These are phyloP conservation scores for Lepidochrysops patricia DNA, from an alignment of 2,888 invertebrate genomes.

Conservation along the genomic window DNA sequence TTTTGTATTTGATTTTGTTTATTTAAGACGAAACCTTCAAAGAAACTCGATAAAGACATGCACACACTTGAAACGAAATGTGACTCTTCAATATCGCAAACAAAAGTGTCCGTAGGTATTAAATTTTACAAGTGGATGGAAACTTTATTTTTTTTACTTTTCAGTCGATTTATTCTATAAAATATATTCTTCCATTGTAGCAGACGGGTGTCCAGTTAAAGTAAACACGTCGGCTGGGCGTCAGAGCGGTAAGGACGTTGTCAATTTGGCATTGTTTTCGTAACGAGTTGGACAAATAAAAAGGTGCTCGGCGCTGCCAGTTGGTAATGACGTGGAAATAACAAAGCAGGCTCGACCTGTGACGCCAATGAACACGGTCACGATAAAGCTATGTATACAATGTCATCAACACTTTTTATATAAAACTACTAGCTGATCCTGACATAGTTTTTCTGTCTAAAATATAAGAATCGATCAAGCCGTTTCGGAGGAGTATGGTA, in stretches of 20 bases:
- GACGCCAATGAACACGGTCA: neutral
- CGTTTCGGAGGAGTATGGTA: no score
- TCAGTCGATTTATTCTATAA: neutral
- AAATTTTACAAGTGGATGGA: no score
- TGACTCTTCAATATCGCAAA: neutral
- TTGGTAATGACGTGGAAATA: slow-evolving; percentile 28
- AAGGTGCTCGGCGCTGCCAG: slow-evolving; percentile 28
- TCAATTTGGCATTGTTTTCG: slow-evolving; percentile 32
- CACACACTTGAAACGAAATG: neutral
- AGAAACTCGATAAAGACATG: neutral
- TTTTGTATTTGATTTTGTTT: slow-evolving; percentile 4
- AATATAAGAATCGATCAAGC: no score
- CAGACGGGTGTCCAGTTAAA: neutral
- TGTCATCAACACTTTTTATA: neutral
- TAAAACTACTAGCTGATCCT: no score
- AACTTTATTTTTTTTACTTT: neutral
- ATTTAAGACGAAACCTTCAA: neutral
- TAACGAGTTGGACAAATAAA: slow-evolving; percentile 35
- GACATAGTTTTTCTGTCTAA: no score
- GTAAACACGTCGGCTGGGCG: neutral
- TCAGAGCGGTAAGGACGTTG: slow-evolving; percentile 21
- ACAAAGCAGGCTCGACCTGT: slow-evolving; percentile 21
- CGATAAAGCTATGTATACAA: neutral
- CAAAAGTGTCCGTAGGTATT: no score
- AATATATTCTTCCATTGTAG: neutral